phyloP scores from a whole-genome alignment of 2,888 invertebrate species.

The Dicyrtoma fusca region DNA sequence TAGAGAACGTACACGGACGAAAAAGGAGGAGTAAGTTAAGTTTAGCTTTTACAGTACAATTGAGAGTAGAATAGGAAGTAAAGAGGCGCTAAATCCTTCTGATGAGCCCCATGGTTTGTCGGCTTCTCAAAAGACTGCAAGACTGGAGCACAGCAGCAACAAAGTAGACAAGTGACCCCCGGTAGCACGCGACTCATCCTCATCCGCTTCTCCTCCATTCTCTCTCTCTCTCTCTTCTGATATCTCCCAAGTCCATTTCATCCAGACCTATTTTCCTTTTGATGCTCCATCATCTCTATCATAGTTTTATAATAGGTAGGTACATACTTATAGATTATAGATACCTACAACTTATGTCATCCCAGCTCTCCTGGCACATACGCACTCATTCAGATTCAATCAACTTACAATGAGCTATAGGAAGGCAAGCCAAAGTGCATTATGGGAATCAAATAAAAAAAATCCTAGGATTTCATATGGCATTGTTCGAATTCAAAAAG shows the following conservation, averaged over 20 bases:
- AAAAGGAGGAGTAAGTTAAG: slow-evolving; percentile 8
- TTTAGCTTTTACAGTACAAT: slow-evolving; percentile 23
- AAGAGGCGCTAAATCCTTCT: slow-evolving; percentile 45
- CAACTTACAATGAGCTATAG: not conserved
- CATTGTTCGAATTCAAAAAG: slow-evolving; percentile 1
- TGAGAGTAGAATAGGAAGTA: slow-evolving; percentile 32
- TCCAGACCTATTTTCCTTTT: not conserved
- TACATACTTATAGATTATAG: too few species aligned
- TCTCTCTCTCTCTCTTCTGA: slow-evolving; percentile 4
- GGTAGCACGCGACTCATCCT: slow-evolving; percentile 37
- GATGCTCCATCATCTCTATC: slow-evolving; percentile 2
- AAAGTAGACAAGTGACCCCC: slow-evolving; percentile 32
- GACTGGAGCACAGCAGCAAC: slow-evolving; percentile 17
- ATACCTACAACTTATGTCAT: too few species aligned
- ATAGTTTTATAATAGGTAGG: too few species aligned
- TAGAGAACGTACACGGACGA: not conserved
- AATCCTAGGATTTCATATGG: slow-evolving; percentile 20
- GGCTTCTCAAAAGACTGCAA: slow-evolving; percentile 45
- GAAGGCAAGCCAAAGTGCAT: not conserved
- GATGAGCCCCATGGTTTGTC: slow-evolving; percentile 42
- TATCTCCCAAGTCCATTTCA: slow-evolving; percentile 28
- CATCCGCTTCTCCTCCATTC: not conserved
- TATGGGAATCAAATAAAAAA: slow-evolving; percentile 29
- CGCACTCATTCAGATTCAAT: slow-evolving; percentile 7
- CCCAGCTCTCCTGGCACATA: not conserved